Evolutionary conservation across 2,888 invertebrate genomes (phyloP).

Genomic region (Platypus cylindrus): DNA sequence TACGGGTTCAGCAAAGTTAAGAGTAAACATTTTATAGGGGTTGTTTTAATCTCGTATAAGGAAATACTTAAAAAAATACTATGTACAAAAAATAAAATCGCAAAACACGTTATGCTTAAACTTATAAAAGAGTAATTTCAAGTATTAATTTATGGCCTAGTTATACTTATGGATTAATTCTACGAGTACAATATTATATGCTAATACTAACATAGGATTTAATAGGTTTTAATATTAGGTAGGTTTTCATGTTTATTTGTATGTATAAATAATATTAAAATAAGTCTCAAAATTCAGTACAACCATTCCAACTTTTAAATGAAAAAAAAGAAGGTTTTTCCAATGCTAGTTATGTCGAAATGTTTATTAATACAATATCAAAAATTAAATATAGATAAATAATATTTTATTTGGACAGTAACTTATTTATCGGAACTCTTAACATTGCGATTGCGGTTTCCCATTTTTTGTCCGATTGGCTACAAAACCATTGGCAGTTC

Average conservation of each 20-base stretch:
- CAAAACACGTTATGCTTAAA: conserved; percentile 2
- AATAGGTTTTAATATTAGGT: too few relatives aligned
- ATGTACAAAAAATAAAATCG: conserved; percentile 9
- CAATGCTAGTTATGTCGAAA: not conserved
- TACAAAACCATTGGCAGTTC: conserved; percentile 33
- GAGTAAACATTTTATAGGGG: conserved; percentile 10
- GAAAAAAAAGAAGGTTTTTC: not conserved
- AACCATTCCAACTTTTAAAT: not conserved
- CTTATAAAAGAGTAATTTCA: too few relatives aligned
- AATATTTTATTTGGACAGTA: not conserved
- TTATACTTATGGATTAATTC: too few relatives aligned
- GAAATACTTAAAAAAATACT: conserved; percentile 4
- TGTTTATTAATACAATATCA: not conserved
- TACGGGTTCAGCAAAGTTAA: too few relatives aligned
- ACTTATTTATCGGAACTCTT: conserved; percentile 12
- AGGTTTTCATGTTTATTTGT: too few relatives aligned
- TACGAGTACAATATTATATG: too few relatives aligned
- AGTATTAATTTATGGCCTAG: too few relatives aligned
- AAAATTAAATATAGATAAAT: not conserved
- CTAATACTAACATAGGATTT: too few relatives aligned
- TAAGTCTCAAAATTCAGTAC: not conserved
- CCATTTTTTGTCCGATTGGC: conserved; percentile 30
- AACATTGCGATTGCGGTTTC: conserved; percentile 30
- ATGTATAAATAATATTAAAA: not conserved
- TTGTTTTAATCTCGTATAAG: conserved; percentile 5